Percentiles rank a stretch among this genome's conserved stretches.
Conservation (phyloP, 2,888 invertebrate species). For the Pinctada fucata region DNA sequence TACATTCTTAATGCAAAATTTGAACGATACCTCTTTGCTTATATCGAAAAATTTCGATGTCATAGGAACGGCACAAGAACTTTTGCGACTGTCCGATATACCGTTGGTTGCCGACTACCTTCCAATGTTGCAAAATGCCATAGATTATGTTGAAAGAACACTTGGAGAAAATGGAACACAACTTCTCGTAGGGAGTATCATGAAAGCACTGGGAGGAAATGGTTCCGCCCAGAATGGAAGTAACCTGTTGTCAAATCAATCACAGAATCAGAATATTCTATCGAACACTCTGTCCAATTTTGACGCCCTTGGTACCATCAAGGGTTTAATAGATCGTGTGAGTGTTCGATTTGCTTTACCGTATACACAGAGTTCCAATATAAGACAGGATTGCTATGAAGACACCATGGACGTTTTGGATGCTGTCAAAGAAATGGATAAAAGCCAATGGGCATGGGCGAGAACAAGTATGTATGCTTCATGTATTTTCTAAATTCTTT, state of each 20-base stretch:
- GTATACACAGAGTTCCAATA: not conserved
- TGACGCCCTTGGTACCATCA: not conserved
- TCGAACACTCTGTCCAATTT: not conserved
- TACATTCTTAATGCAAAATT: not conserved
- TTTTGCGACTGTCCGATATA: not conserved
- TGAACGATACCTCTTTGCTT: not conserved
- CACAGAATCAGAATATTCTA: not conserved
- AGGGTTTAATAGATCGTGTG: conserved; percentile 5
- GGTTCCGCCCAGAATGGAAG: not conserved
- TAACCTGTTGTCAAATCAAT: not conserved
- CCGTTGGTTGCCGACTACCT: not conserved
- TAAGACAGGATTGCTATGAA: conserved; percentile 20
- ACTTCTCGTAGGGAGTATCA: not conserved
- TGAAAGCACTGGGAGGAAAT: not conserved
- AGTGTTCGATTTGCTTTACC: conserved; percentile 24
- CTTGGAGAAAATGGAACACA: not conserved
- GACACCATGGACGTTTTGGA: conserved; percentile 35
- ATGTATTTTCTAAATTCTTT: too few species aligned
- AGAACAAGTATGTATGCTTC: conserved; percentile 22
- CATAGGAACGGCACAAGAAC: conserved; percentile 12
- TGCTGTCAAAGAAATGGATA: conserved; percentile 24
- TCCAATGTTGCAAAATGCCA: not conserved
- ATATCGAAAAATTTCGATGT: not conserved
- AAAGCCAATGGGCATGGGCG: conserved; percentile 17
- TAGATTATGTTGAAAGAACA: not conserved